phyloP scores from a whole-genome alignment of 2,888 invertebrate genomes.

The Hirtodrosophila alboralis region DNA sequence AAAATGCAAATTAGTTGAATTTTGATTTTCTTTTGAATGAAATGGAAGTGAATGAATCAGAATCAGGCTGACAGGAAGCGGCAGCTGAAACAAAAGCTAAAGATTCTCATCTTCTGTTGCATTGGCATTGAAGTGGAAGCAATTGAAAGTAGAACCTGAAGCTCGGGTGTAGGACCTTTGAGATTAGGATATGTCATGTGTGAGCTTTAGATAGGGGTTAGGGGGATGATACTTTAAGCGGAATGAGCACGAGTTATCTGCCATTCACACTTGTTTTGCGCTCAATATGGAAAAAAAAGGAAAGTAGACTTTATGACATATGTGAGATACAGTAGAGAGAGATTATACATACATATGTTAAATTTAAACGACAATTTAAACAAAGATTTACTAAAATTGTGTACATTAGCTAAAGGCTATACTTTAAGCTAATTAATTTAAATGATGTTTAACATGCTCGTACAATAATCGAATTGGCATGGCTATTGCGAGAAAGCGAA shows the following conservation, averaged over 20 bases:
- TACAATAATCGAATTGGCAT: no score
- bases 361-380: no score
- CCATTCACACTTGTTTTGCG: constrained; percentile 22
- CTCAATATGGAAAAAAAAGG: neutral
- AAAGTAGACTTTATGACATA: neutral
- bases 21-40: constrained; percentile 68
- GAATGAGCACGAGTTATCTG: constrained; percentile 26
- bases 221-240: neutral
- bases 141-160: constrained; percentile 16
- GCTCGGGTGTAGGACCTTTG: constrained; percentile 5
- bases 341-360: no score
- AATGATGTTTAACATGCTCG: no score
- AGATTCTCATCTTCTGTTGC: constrained; percentile 45
- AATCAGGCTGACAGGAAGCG: neutral
- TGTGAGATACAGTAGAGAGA: no score
- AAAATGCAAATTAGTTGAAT: constrained; percentile 78
- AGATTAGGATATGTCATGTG: constrained; percentile 17
- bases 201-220: neutral
- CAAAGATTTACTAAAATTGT: no score
- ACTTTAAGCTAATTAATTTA: no score
- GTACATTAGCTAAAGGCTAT: no score
- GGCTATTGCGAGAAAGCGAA: no score
- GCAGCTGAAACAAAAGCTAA: constrained; percentile 40
- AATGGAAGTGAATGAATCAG: constrained; percentile 39
- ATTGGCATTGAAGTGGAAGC: constrained; percentile 48